Evolutionary conservation across 2,797 vertebrate genomes (phyloP), one percentile per base, ranked within the genome.

Genomic region (Nannoperca obscura): DNA sequence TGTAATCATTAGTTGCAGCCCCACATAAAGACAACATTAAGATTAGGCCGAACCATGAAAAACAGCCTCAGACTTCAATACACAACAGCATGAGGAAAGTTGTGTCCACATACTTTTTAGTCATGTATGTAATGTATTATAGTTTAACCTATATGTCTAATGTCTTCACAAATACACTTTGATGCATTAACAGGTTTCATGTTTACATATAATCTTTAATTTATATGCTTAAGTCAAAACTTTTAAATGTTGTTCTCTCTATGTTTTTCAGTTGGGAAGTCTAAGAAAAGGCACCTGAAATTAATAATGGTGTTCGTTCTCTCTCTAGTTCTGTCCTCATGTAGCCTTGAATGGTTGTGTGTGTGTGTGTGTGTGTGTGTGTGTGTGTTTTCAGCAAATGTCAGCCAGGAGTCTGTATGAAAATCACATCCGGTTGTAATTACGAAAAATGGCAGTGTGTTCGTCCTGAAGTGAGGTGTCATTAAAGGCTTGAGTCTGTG

Each of bases 401-500:
- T 91, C 93, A 94, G 91, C 82, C 86, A 81, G 71, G 83, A 84
- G 71, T 71, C 82, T 79, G 73, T 58, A 88, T 91, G 81, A 88
- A 90, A 91, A 91, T 90, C 84, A 74, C 79, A 88, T 74, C 77
- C 59, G 57, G 71, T 67, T 85, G 81, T 90, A 93, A 92, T 92
- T 91, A 92, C 85, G 86, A 91, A 92, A 91, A 92, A 93, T 86
- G 71, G 71, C 79, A 78, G 69, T 24, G 53, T 84, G 85, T 85
- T 86, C 81, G 68, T 88, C 70, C 83, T 85, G 81, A 88, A 88
- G 71, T 83, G 87, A 88, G 65, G 65, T 34, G 49, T 85, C 81
- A 89, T 88, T 86, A 90, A 75, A 64, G 76, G 83, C 81, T 73
- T 27, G 63, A 84, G 80, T 71, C 78, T 47, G 74, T 68, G 76